Conservation (phyloP, 1,140 invertebrate genomes). For the Amphibalanus amphitrite region DNA sequence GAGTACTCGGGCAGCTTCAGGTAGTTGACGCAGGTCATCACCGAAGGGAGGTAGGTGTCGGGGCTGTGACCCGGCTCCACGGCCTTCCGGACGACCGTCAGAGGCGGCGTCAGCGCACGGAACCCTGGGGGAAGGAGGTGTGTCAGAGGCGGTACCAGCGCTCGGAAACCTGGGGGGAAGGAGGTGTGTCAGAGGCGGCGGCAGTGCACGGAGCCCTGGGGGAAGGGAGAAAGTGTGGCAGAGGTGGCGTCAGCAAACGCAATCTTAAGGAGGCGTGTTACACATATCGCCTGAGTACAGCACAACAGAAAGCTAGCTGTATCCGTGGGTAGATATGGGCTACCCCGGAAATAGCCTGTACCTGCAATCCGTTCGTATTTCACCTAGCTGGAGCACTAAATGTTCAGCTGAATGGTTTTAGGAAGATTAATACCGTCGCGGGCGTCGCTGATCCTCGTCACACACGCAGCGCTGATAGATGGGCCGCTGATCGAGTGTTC, state of each 20-base stretch:
- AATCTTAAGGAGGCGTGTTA: too few species aligned
- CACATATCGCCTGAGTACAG: too few species aligned
- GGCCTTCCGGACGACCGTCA: slow-evolving; percentile 92
- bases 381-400: too few species aligned
- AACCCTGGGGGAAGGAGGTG: slow-evolving; percentile 68
- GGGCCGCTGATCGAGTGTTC: too few species aligned
- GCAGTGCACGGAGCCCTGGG: slow-evolving; percentile 81
- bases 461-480: too few species aligned
- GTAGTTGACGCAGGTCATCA: slow-evolving; percentile 99
- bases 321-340: too few species aligned
- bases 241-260: slow-evolving; percentile 80
- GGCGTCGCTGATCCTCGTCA: too few species aligned
- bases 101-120: slow-evolving; percentile 77
- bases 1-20: slow-evolving; percentile 97
- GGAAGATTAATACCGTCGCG: too few species aligned
- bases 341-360: too few species aligned
- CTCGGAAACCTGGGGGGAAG: slow-evolving; percentile 63
- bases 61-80: slow-evolving; percentile 75
- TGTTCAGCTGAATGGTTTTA: too few species aligned
- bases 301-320: too few species aligned
- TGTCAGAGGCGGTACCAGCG: slow-evolving; percentile 83
- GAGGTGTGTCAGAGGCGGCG: slow-evolving; percentile 89
- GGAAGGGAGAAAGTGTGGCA: slow-evolving; percentile 72
- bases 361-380: too few species aligned
- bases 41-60: slow-evolving; percentile 92